Conservation (phyloP, 2,888 invertebrate genomes). For the Idaea aversata region DNA sequence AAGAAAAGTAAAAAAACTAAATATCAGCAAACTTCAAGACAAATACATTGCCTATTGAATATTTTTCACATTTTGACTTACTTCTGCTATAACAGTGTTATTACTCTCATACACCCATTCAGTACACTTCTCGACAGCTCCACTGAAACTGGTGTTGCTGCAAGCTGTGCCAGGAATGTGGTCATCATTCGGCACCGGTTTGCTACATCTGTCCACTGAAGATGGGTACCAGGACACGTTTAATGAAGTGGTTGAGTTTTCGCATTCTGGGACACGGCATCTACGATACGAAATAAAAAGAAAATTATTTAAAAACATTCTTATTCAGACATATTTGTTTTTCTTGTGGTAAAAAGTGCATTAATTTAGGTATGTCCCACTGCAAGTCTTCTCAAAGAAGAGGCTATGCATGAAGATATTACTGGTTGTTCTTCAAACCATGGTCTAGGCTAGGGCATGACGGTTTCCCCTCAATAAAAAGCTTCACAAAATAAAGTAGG, state of each 20-base stretch:
- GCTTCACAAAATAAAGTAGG: background rate
- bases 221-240: conserved; percentile 59
- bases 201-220: conserved; percentile 47
- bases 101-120: conserved; percentile 62
- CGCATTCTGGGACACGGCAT: conserved; percentile 59
- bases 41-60: background rate
- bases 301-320: too few species aligned
- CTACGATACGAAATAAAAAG: conserved; percentile 35
- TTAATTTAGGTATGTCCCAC: too few species aligned
- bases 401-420: too few species aligned
- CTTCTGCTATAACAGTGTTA: conserved; percentile 58
- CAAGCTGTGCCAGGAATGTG: conserved; percentile 31
- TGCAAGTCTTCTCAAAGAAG: too few species aligned
- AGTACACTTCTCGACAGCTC: conserved; percentile 36
- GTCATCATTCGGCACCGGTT: conserved; percentile 39
- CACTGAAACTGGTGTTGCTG: conserved; percentile 44
- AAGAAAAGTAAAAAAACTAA: too few species aligned
- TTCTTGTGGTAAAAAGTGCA: too few species aligned
- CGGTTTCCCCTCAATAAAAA: background rate
- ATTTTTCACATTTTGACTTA: conserved; percentile 26
- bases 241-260: conserved; percentile 29
- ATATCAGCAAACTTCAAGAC: background rate
- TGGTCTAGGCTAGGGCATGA: too few species aligned
- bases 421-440: too few species aligned
- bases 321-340: too few species aligned